Evolutionary conservation across 2,888 invertebrate species (phyloP), one percentile per base, ranked within the genome.

Genomic region (Sarcophaga rosellei): DNA sequence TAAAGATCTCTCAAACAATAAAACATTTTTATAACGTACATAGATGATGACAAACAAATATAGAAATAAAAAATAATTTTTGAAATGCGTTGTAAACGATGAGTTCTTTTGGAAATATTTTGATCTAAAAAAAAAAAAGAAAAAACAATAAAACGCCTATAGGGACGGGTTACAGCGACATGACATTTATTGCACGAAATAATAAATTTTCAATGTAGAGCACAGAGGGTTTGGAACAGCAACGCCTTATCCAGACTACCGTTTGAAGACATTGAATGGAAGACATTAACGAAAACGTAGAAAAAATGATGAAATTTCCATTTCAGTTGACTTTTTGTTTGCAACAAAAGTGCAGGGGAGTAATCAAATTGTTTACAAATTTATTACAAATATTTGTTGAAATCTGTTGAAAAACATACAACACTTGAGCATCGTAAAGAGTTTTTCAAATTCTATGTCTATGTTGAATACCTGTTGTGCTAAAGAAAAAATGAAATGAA

Each of bases 121-220:
- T 35, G 8, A 35, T 10, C 35, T 35, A 1, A 35, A 35, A 35
- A 35, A 35, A 10, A 35, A 25, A 25, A 35, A 35, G 1, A 35
- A 35, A 1, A 35, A 35, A 35, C 74, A 84, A 81, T 86, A 84
- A 86, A 86, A 84, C 84, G 86, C 86, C 86, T 78, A 66, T 61
- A 80, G 62, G 59, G 61, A 63, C 65, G 12, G 2, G 11, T 63
- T 57, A 81, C 25, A 63, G 57, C 68, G 65, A 45, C 61, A 78
- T 59, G 84, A 81, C 81, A 75, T 84, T 75, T 81, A 79, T 84
- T 47, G 70, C 6, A 69, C 65, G 66, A 86, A 69, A 17, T 57
- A 45, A 75, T 75, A 82, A 75, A 81, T 73, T 47, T 77, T 61
- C 12, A 82, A 86, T 75, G 12, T 86, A 81, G 84, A 86, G 78